Evolutionary conservation across 1,140 invertebrate genomes (phyloP).

Genomic region (Subanguina moxae): DNA sequence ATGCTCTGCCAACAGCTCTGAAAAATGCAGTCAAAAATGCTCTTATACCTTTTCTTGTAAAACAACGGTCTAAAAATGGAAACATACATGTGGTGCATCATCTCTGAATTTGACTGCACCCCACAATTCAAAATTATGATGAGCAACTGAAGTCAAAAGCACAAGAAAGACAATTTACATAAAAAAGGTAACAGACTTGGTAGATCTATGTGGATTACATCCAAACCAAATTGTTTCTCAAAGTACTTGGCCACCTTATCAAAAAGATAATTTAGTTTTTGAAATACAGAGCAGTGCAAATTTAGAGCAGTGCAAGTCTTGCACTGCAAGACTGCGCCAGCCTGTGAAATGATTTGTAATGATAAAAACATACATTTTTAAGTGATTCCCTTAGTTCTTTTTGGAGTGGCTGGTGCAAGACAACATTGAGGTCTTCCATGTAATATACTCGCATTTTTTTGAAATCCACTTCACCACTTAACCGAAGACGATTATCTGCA

Average conservation of each 20-base stretch:
- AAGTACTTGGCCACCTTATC: no score
- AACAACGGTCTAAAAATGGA: background rate
- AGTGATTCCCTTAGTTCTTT: constrained; percentile 24
- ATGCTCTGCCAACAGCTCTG: background rate
- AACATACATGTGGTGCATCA: background rate
- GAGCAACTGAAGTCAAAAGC: constrained; percentile 3
- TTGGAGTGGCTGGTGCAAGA: constrained; percentile 24
- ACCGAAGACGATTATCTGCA: constrained; percentile 30
- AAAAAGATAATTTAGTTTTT: no score
- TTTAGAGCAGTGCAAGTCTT: no score
- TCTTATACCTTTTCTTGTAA: background rate
- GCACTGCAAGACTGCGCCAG: no score
- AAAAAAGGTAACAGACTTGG: no score
- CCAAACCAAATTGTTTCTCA: no score
- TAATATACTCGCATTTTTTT: constrained; percentile 51
- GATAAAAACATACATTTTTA: constrained; percentile 17
- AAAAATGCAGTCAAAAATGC: no score
- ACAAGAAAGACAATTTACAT: no score
- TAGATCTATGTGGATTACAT: no score
- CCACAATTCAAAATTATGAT: constrained; percentile 22
- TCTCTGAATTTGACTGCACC: constrained; percentile 18
- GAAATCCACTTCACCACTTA: constrained; percentile 44
- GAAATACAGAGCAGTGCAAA: no score
- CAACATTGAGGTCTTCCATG: constrained; percentile 48
- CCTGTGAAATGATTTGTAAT: no score